A percentile compares a stretch with the other conserved stretches of the same genome.
phyloP scores from a whole-genome alignment of 2,888 invertebrate genomes.

The Drosophila algonquin region DNA sequence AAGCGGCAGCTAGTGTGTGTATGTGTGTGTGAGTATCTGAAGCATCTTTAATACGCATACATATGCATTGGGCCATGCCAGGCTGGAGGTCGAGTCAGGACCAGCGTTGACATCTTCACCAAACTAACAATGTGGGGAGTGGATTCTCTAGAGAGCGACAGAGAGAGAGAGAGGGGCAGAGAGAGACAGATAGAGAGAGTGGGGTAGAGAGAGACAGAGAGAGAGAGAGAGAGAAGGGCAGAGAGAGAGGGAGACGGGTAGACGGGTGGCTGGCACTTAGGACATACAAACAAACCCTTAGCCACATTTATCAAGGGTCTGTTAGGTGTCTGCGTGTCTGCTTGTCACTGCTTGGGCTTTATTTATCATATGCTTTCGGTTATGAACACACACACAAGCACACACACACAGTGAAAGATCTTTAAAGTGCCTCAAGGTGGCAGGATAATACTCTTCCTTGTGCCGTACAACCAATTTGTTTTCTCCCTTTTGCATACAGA shows the following conservation, averaged over 20 bases:
- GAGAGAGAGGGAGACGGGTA: constrained; percentile 11
- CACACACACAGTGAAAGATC: background rate
- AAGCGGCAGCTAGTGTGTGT: constrained; percentile 49
- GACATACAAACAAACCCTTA: constrained; percentile 43
- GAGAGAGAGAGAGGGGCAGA: background rate
- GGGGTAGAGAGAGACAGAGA: constrained; percentile 9
- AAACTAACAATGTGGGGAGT: constrained; percentile 62
- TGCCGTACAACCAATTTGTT: background rate
- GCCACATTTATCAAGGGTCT: constrained; percentile 54
- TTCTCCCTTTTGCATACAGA: constrained; percentile 9
- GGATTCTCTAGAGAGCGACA: background rate
- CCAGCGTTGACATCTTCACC: constrained; percentile 52
- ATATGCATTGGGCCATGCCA: constrained; percentile 52
- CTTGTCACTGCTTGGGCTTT: constrained; percentile 38
- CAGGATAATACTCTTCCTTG: background rate
- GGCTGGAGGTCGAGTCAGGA: constrained; percentile 49
- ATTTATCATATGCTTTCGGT: constrained; percentile 68
- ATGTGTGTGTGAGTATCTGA: constrained; percentile 42
- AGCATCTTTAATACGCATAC: constrained; percentile 60
- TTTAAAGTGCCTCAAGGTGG: background rate
- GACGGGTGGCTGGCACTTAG: constrained; percentile 36
- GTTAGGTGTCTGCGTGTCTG: constrained; percentile 48
- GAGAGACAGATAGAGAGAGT: constrained; percentile 2
- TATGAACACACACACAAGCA: constrained; percentile 20
- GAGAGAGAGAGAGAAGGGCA: no score